Evolutionary conservation across 2,888 invertebrate genomes (phyloP).

Genomic region (Rhagophthalmus giganteus): DNA sequence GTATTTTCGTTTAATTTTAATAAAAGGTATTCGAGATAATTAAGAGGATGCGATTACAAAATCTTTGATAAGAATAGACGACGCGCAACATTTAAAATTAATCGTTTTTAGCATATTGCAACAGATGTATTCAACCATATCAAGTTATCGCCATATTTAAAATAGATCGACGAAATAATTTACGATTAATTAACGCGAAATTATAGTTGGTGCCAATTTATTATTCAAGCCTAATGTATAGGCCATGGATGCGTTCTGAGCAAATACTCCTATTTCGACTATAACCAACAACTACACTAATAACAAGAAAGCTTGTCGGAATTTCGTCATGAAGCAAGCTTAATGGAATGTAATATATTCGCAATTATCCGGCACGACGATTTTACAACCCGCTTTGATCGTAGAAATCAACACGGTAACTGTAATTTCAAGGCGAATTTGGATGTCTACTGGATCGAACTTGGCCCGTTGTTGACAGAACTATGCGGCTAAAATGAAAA

Average conservation of each 20-base stretch:
- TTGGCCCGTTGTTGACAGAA: slow-evolving; percentile 15
- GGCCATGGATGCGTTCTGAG: neutral
- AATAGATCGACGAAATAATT: no score
- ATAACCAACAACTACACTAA: slow-evolving; percentile 26
- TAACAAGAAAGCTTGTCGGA: slow-evolving; percentile 38
- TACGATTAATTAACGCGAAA: no score
- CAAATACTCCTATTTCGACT: slow-evolving; percentile 1
- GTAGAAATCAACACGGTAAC: slow-evolving; percentile 35
- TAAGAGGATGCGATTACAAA: no score
- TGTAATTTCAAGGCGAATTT: slow-evolving; percentile 20
- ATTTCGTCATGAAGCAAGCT: slow-evolving; percentile 39
- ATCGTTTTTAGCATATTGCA: no score
- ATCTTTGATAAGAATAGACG: no score
- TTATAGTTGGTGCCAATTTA: neutral
- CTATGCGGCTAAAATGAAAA: slow-evolving; percentile 9
- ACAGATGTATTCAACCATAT: no score
- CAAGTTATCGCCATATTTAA: no score
- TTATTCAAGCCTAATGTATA: neutral
- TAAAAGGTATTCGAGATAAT: no score
- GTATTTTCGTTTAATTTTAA: no score
- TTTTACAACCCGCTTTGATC: slow-evolving; percentile 40
- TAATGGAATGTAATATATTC: slow-evolving; percentile 45
- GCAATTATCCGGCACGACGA: slow-evolving; percentile 41
- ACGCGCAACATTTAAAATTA: no score
- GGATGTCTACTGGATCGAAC: slow-evolving; percentile 9